Evolutionary conservation across 2,888 invertebrate species (phyloP).

Genomic region (Sepiola atlantica): DNA sequence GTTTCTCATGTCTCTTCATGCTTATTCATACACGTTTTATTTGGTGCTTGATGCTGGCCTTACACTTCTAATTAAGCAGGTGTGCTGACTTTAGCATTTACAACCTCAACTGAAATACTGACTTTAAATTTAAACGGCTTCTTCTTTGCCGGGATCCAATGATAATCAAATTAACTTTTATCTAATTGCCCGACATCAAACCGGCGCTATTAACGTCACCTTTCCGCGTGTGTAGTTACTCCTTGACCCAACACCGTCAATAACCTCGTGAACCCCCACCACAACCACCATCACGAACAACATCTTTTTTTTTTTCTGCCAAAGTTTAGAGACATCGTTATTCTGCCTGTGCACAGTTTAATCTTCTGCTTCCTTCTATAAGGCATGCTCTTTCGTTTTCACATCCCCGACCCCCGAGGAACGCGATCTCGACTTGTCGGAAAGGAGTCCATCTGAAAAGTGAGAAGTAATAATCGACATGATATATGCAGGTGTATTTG

Average conservation of each 20-base stretch:
- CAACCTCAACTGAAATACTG: neutral
- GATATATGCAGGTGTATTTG: neutral
- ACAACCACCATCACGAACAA: neutral
- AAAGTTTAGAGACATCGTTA: neutral
- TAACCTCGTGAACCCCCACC: neutral
- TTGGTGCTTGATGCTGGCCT: neutral
- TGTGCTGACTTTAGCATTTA: neutral
- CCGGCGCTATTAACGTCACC: neutral
- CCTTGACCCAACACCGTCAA: neutral
- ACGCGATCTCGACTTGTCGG: neutral
- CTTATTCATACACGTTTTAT: neutral
- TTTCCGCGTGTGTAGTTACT: neutral
- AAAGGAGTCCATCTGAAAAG: neutral
- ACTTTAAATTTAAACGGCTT: slow-evolving; percentile 6
- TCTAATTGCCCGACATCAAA: slow-evolving; percentile 9
- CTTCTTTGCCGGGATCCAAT: neutral
- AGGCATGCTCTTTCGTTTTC: neutral
- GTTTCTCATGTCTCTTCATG: neutral
- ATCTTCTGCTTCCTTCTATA: neutral
- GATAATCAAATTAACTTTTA: slow-evolving; percentile 32
- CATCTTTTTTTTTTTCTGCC: neutral
- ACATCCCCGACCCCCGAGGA: neutral
- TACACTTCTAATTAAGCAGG: neutral
- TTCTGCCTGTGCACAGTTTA: neutral
- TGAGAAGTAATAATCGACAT: neutral